phyloP scores from a whole-genome alignment of 1,140 invertebrate species.

The Kradibia gibbosae region DNA sequence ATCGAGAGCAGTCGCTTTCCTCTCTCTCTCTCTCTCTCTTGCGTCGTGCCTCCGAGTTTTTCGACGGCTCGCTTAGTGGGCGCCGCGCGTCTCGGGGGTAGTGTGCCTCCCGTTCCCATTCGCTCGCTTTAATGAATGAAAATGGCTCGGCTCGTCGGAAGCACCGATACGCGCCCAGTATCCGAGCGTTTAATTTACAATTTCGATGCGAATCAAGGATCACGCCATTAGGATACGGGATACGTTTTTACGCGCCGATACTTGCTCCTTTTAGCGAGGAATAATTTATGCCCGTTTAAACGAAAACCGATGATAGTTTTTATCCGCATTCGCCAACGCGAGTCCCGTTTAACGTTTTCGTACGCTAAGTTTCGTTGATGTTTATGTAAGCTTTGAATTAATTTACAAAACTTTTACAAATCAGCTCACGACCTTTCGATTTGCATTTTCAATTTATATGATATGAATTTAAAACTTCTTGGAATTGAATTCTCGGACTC shows the following conservation, averaged over 20 bases:
- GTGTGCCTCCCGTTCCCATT: not conserved
- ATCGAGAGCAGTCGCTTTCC: not conserved
- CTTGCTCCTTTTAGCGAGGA: not conserved
- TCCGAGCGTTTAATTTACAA: constrained; percentile 13
- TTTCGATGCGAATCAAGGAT: constrained; percentile 6
- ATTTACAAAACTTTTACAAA: constrained; percentile 36
- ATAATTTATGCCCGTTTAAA: constrained; percentile 37
- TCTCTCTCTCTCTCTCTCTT: not conserved
- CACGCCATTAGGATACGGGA: not conserved
- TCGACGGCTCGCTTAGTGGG: not conserved
- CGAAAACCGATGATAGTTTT: constrained; percentile 23
- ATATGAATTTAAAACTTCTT: constrained; percentile 30
- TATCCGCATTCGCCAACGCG: constrained; percentile 26
- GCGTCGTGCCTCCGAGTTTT: not conserved
- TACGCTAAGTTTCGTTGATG: constrained; percentile 1
- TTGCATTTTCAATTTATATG: constrained; percentile 39
- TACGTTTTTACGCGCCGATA: not conserved
- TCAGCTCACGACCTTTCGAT: constrained; percentile 19
- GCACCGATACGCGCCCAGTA: not conserved
- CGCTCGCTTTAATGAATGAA: not conserved
- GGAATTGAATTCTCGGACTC: constrained; percentile 25
- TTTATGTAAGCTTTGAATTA: constrained; percentile 47
- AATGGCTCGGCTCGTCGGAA: not conserved
- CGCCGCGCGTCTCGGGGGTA: no score
- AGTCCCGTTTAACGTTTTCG: constrained; percentile 11